A percentile compares a stretch with the other conserved stretches of the same genome.
These are phyloP conservation scores for Tromatobia lineatoria DNA, from an alignment of 2,888 invertebrate species.

Conservation along the genomic window DNA sequence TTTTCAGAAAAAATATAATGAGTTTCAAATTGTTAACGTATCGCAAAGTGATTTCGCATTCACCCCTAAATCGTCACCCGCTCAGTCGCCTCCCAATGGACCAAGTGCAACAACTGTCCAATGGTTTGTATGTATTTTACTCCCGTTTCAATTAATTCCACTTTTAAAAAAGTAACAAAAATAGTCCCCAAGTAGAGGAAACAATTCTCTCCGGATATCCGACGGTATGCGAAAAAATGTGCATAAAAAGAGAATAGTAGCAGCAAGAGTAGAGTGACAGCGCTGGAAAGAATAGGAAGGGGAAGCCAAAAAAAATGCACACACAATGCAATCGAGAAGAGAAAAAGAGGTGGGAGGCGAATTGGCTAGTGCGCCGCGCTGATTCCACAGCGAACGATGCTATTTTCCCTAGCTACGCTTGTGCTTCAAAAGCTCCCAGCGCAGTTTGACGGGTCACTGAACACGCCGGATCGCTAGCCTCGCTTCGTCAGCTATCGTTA, in stretches of 20 bases:
- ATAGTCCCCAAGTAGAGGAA: constrained; percentile 16
- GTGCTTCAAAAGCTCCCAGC: constrained; percentile 41
- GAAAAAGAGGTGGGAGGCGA: constrained; percentile 33
- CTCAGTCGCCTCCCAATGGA: background rate
- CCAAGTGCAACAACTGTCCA: constrained; percentile 9
- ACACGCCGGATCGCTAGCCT: constrained; percentile 62
- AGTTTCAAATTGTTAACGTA: too few relatives aligned
- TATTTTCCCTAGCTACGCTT: constrained; percentile 30
- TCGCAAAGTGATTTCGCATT: background rate
- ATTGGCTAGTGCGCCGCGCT: constrained; percentile 59
- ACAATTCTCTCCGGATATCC: constrained; percentile 48
- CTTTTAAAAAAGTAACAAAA: background rate
- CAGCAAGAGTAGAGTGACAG: constrained; percentile 41
- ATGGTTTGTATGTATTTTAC: constrained; percentile 36
- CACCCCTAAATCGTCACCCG: background rate
- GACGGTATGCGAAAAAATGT: constrained; percentile 26
- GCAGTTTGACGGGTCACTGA: constrained; percentile 65
- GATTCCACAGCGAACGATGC: constrained; percentile 47
- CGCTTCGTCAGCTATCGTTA: constrained; percentile 66
- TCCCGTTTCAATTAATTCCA: constrained; percentile 35
- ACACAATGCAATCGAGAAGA: constrained; percentile 56
- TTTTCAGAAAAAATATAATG: too few relatives aligned
- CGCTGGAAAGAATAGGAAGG: constrained; percentile 16
- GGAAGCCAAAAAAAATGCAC: constrained; percentile 40
- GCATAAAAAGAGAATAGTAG: constrained; percentile 14